Base-by-base conservation (phyloP, 1,140 invertebrate species). In the Druon quercuslanigerum region DNA sequence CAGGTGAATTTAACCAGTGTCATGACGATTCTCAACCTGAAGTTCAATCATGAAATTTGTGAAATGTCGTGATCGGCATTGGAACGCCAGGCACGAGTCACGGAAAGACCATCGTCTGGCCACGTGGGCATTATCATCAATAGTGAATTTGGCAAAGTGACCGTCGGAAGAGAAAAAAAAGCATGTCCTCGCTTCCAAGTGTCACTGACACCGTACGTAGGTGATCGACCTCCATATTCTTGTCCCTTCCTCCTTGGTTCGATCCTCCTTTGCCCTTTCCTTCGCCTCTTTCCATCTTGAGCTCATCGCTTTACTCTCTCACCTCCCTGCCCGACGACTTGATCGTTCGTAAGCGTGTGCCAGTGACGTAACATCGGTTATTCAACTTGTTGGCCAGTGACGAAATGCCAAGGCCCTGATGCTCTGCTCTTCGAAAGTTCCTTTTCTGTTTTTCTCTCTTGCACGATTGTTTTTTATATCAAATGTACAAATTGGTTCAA, bases 131-230 rank as follows among this genome's bases (percentile, higher is more conserved):
- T 75, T 75, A 73, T 40, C 60, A 77, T 51, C 77, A 72, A 71
- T 33, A 52, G 54, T 77, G 77, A 80, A 79, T 84, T 84, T 79
- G 78, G 79, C 79, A 79, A 81, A 78, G 80, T 78, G 78, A 78
- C 75, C 57, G 56, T 73, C 74, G 79, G 81, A 82, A 83, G 75
- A 82, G 79, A 82, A 85, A 86, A 85, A 87, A 82, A 81, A 88
- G 78, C 84, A 87, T 66, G 60, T 88, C 88, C 87, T 86, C 85
- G 83, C 81, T 84, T 19, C 73, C 86, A 88, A 89, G 90, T 91
- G 90, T 91, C 90, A 91, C 90, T 91, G 90, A 91, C 90, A 91
- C 87, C 88, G 89, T 87, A 84, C 90, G 86, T 91, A 91, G 91
- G 91, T 92, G 91, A 92, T 92, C 90, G 91, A 92, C 91, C 91